These are phyloP conservation scores for Thymelicus lineola DNA, from an alignment of 2,888 invertebrate species.

Conservation along the genomic window DNA sequence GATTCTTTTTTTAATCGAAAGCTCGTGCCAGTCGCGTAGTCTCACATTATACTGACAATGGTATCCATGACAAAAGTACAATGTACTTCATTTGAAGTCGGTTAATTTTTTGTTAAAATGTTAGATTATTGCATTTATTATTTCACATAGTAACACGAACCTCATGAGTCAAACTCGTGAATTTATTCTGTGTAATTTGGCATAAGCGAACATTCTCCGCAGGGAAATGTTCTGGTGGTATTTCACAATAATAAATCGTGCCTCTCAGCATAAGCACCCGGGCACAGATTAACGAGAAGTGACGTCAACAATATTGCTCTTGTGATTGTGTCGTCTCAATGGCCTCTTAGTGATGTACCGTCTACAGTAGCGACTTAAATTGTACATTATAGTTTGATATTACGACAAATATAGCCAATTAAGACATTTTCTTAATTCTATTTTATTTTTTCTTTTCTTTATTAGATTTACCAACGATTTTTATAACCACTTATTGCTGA, in stretches of 20 bases:
- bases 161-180: slow-evolving; percentile 11
- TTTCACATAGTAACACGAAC: slow-evolving; percentile 20
- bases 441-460: too few species aligned
- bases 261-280: slow-evolving; percentile 17
- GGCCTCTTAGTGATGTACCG: slow-evolving; percentile 1
- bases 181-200: slow-evolving; percentile 22
- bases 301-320: slow-evolving; percentile 28
- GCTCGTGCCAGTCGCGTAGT: too few species aligned
- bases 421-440: too few species aligned
- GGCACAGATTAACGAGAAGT: slow-evolving; percentile 21
- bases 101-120: too few species aligned
- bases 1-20: too few species aligned
- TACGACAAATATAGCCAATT: too few species aligned
- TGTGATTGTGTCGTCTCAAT: slow-evolving; percentile 16
- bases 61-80: too few species aligned
- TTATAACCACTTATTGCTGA: too few species aligned
- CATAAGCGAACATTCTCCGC: slow-evolving; percentile 35
- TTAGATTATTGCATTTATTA: too few species aligned
- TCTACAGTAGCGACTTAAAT: neutral
- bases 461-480: too few species aligned
- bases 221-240: slow-evolving; percentile 31
- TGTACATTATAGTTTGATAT: neutral
- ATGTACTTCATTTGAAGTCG: too few species aligned
- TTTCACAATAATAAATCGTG: slow-evolving; percentile 31
- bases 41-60: too few species aligned